These are phyloP conservation scores for Chlorops oryzae DNA, from an alignment of 1,140 invertebrate genomes.

Conservation along the genomic window DNA sequence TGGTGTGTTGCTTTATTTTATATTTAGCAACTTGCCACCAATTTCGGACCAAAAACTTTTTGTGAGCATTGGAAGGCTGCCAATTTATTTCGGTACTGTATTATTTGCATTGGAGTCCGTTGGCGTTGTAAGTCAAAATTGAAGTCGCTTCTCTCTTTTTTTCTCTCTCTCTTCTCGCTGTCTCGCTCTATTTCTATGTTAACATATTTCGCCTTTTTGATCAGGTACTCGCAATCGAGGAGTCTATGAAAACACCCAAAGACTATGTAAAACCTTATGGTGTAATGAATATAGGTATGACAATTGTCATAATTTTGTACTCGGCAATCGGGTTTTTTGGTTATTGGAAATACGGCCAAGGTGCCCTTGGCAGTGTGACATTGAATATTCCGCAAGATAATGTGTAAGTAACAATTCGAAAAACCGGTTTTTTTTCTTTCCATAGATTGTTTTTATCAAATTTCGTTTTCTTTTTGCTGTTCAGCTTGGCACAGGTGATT, in stretches of 20 bases:
- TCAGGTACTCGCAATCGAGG: conserved; percentile 76
- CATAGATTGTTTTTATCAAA: too few species aligned
- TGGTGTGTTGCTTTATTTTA: conserved; percentile 62
- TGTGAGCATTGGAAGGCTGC: conserved; percentile 54
- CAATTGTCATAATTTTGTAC: conserved; percentile 66
- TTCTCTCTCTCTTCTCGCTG: neutral
- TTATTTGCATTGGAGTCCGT: conserved; percentile 87
- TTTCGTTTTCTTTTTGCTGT: too few species aligned
- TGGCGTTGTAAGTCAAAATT: conserved; percentile 71
- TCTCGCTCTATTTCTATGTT: neutral
- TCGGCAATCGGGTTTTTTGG: conserved; percentile 74
- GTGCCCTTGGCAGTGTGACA: conserved; percentile 62
- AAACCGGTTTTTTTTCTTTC: too few species aligned
- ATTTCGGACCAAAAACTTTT: conserved; percentile 53
- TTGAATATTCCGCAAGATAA: conserved; percentile 61
- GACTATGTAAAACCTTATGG: conserved; percentile 65
- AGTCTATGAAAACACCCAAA: conserved; percentile 76
- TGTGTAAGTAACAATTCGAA: conserved; percentile 43
- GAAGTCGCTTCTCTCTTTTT: too few species aligned
- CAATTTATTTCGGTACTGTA: conserved; percentile 79
- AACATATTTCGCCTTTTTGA: conserved; percentile 16
- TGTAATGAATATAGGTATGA: conserved; percentile 74
- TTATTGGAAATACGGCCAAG: conserved; percentile 69
- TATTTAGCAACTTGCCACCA: conserved; percentile 58
- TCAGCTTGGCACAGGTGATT: conserved; percentile 73